Evolutionary conservation across 2,888 invertebrate species (phyloP), one percentile per base, ranked within the genome.

Genomic region (Osmoderma eremita): DNA sequence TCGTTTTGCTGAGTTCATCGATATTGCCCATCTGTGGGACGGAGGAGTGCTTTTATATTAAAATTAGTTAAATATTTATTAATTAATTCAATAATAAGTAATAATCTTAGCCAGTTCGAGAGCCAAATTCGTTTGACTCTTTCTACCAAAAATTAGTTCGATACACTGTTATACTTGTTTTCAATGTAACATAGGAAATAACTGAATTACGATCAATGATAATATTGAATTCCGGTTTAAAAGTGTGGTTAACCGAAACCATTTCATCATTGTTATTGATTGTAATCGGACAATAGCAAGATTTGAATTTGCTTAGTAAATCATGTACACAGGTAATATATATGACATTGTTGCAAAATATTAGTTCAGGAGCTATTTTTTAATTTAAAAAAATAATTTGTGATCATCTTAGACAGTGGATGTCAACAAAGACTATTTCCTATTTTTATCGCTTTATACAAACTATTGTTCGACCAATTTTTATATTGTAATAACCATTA

Each of bases 11-110:
- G 58, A 45, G 30, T 58, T 58, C 39, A 51, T 51, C 6, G 20
- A 24, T 42, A 56, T n/a, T 56, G 42, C 41, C 22, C 20, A 41
- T 41, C 8, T 56, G 41, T 42, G 58, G 42, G 45, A 42, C 15
- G n/a, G n/a, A 58, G 10, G 58, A 58, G 58, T 58, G 58, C 58
- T 58, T 30, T 58, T 58, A 58, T 58, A 58, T 58, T 42, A 45
- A 42, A 42, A 58, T 58, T 58, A 58, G 58, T 58, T 24, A 58
- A 58, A 58, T 58, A 58, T 58, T 58, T 58, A 45, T 58, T 58
- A 30, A 30, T 30, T 30, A 56, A 42, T 45, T 58, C 45, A 58
- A 24, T 45, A 58, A 53, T 58, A 30, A 45, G 42, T n/a, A 58
- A 45, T 45, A 58, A n/a, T 42, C 24, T 58, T 58, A 58, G 58